Evolutionary conservation across 2,797 vertebrate species (phyloP), one percentile per base, ranked within the genome.

Genomic region (Sternotherus odoratus): DNA sequence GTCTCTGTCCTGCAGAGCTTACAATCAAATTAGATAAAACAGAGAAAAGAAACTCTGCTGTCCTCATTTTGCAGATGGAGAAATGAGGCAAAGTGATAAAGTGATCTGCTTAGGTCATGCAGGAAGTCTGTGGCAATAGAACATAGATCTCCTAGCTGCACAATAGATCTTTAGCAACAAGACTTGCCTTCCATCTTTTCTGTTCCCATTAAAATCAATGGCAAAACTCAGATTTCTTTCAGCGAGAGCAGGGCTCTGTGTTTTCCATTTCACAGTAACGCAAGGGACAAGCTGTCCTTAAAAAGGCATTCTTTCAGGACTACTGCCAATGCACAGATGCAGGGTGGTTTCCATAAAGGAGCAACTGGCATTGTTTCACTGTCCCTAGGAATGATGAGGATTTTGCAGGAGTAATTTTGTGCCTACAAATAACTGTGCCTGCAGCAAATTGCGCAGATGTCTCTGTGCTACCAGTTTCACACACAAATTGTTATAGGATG

Each of bases 261-360:
- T 83, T 60, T 36, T 66, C 63, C 6, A 6, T 86, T 90, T 91
- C 82, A 81, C 19, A 6, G 26, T 80, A 88, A 92, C 85, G 75
- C 72, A 46, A 60, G 46, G n/a, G 81, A 56, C 46, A n/a, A 57
- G 48, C 51, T 66, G 33, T 74, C 92, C 46, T 63, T 30, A 39
- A 10, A 54, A 87, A 92, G 69, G 89, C 86, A 56, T 7, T 94
- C 63, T 89, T 89, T 86, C 85, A 77, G 89, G 63, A 12, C 33
- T 86, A 56, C 56, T 90, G 88, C 82, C 75, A 93, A 83, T 78
- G 82, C 49, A 83, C n/a, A 92, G 2, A 80, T 89, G 15, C 78
- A 33, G 93, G 5, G 26, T 9, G 69, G 17, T 15, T 46, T 69
- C 48, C 57, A 48, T n/a, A 33, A 15, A 39, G 33, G 12, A 81